These are phyloP conservation scores for Hystrix brachyura DNA, from an alignment of 2,113 vertebrate genomes.

Conservation along the genomic window DNA sequence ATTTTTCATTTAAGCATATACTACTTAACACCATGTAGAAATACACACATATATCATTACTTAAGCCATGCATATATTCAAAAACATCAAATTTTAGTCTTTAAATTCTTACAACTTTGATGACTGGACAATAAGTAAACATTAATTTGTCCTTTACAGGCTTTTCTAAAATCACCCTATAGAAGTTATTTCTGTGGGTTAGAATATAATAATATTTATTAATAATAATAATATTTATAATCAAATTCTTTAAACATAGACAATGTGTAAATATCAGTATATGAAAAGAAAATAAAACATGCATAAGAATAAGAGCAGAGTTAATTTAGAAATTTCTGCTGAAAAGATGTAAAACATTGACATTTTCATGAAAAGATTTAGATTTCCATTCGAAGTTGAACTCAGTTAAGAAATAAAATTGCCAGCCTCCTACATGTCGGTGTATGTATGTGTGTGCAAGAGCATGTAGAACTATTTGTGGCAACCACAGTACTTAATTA, in stretches of 20 bases:
- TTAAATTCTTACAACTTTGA: conserved; percentile 13
- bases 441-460: neutral
- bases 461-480: neutral
- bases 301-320: neutral
- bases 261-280: neutral
- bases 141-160: neutral
- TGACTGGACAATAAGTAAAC: neutral
- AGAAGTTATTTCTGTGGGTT: neutral
- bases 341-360: neutral
- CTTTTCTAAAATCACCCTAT: neutral
- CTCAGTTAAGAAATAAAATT: neutral
- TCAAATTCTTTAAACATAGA: neutral
- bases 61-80: neutral
- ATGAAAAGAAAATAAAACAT: neutral
- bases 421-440: neutral
- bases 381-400: neutral
- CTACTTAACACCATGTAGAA: neutral
- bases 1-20: neutral
- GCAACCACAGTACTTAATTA: neutral
- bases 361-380: neutral
- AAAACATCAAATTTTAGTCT: conserved; percentile 36
- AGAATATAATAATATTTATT: neutral
- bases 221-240: neutral
- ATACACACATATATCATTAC: neutral
- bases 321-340: conserved; percentile 12